A percentile compares a stretch with the other conserved stretches of the same genome.
These are phyloP conservation scores for Willowsia nigromaculata DNA, from an alignment of 2,888 invertebrate species.

Conservation along the genomic window DNA sequence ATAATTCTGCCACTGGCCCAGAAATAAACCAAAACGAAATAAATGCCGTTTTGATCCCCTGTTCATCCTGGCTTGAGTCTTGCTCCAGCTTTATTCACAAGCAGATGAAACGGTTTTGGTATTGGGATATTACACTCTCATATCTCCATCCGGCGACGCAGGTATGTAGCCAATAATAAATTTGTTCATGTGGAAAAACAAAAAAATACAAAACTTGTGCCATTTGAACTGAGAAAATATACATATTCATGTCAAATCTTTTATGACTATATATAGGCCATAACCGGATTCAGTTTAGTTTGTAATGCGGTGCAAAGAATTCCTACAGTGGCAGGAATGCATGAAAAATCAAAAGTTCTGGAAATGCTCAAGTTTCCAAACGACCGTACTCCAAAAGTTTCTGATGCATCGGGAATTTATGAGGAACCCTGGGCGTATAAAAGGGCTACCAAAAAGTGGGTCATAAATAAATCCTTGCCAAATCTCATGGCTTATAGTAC, in stretches of 20 bases:
- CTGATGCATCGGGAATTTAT: slow-evolving; percentile 68
- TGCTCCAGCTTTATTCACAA: slow-evolving; percentile 75
- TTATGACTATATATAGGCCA: slow-evolving; percentile 58
- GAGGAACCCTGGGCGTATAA: slow-evolving; percentile 69
- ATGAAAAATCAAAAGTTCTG: slow-evolving; percentile 45
- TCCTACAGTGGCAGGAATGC: background rate
- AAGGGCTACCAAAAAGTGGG: slow-evolving; percentile 70
- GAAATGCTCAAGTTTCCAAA: slow-evolving; percentile 70
- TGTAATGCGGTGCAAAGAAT: slow-evolving; percentile 65
- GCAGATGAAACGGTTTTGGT: slow-evolving; percentile 76
- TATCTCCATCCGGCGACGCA: slow-evolving; percentile 73
- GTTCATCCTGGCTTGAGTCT: slow-evolving; percentile 75
- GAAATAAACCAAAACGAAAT: slow-evolving; percentile 52
- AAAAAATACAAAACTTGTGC: slow-evolving; percentile 6
- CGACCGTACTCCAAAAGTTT: slow-evolving; percentile 56
- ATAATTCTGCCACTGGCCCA: background rate
- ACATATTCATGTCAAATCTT: background rate
- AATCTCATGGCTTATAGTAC: background rate
- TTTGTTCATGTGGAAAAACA: background rate
- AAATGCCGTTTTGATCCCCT: slow-evolving; percentile 66
- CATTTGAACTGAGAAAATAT: background rate
- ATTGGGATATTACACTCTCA: slow-evolving; percentile 77
- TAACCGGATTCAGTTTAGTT: slow-evolving; percentile 72
- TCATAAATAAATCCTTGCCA: slow-evolving; percentile 9
- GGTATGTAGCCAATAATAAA: slow-evolving; percentile 56